Evolutionary conservation across 2,888 invertebrate genomes (phyloP), one percentile per base, ranked within the genome.

Genomic region (Protonemura montana): DNA sequence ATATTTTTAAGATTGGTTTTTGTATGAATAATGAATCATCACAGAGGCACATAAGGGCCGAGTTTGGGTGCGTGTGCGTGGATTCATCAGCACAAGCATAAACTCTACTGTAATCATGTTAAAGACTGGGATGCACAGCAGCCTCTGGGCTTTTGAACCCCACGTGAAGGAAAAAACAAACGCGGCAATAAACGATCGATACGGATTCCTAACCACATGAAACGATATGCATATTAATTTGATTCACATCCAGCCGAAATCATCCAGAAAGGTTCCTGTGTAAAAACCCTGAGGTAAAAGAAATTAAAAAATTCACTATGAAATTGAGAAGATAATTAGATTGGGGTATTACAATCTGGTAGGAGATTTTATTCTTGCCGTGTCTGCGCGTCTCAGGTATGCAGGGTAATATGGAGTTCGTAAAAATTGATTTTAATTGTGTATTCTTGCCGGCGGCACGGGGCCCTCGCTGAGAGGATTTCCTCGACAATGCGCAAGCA

Each of bases 301-400:
- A 10, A 10, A 78, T 21, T n/a, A 78, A 28, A 78, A 26, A 78
- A 26, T 78, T 26, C 10, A 78, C 25, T 21, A 78, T 78, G 27
- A 59, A 59, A 78, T 78, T 26, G 78, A 6, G 26, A 78, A 78
- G 27, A 78, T 78, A 78, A 78, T 78, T 78, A 78, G 78, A 78
- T 28, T 78, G 78, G 27, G 59, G 78, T 28, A 78, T 78, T 26
- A 26, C 25, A 26, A 27, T 5, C 26, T 6, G 78, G 78, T 78
- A 78, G 28, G 2, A 28, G 78, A 1, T 78, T 26, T 0, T 21
- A 16, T 21, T 3, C 59, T 59, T 21, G 59, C 59, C 59, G 59
- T 59, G 13, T 59, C 59, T 35, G 3, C 3, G 35, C 3, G 5
- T 35, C 10, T 59, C 59, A 59, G 59, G 59, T 59, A 59, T 10